Conservation (phyloP, 1,140 invertebrate species). For the Fopius arisanus region DNA sequence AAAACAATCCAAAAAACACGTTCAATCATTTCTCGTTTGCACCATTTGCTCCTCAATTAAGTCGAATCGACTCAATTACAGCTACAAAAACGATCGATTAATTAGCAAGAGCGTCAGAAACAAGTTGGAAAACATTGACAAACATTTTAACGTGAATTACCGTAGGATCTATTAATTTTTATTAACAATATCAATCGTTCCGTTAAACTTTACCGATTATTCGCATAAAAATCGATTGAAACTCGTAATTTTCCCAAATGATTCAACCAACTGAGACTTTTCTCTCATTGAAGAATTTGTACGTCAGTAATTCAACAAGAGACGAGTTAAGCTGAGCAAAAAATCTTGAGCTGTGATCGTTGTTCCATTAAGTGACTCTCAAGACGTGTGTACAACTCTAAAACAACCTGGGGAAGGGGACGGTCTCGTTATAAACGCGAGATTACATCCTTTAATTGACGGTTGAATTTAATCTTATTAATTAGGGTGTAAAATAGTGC, state of each 20-base stretch:
- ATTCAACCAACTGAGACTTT: not conserved
- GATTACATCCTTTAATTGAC: slow-evolving; percentile 61
- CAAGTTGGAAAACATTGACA: not conserved
- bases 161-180: too few relatives aligned
- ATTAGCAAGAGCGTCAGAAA: not conserved
- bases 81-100: not conserved
- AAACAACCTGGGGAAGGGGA: not conserved
- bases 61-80: slow-evolving; percentile 7
- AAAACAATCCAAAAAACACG: not conserved
- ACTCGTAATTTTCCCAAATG: not conserved
- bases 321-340: not conserved
- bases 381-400: not conserved
- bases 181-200: too few relatives aligned
- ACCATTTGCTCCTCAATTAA: not conserved
- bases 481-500: slow-evolving; percentile 61
- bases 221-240: not conserved
- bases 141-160: not conserved
- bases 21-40: not conserved
- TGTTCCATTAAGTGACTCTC: slow-evolving; percentile 4
- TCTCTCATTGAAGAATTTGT: slow-evolving; percentile 19
- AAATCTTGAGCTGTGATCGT: slow-evolving; percentile 1
- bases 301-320: slow-evolving; percentile 23
- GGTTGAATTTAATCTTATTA: slow-evolving; percentile 57
- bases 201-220: not conserved
- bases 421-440: slow-evolving; percentile 52